Base-by-base conservation (phyloP, 2,113 vertebrate species). In the Gnathonemus echidnorhynchus region DNA sequence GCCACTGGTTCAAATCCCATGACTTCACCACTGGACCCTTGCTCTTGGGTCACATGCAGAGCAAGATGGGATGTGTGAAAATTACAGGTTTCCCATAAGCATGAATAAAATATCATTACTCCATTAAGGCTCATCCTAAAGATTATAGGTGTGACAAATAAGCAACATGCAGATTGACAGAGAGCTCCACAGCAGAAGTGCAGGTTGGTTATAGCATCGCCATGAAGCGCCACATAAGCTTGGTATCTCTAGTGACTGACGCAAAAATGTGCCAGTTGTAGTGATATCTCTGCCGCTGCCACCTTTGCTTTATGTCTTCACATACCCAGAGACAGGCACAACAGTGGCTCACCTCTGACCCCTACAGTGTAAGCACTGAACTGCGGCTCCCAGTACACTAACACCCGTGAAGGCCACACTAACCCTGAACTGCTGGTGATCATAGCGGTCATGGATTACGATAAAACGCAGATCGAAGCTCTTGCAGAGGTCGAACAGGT, bases 391-490 rank as follows among this genome's bases (percentile, higher is more conserved):
- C 21, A 21, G 21, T 1, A 19, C 42, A 24, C 35, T 24, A 84
- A 84, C 45, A n/a, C 83, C 24, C 1, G 98, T 97, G 11, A 98
- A 2, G 17, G n/a, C 0, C 0, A 85, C 46, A 88, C 95, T 97
- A 95, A 99, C 98, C 96, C 98, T 98, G 95, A 98, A 99, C 94
- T 99, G 98, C 94, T 99, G 98, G 94, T 99, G 97, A 94, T 99
- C 98, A 0, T 99, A 99, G 89, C 98, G 98, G 92, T 99, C 98
- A 0, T 99, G 98, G 90, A 99, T 97, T 88, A 99, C 97, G 10
- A 99, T 94, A 0, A 99, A 99, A 88, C 98, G 98, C 58, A 99
- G 95, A 93, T 99, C 98, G 56, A 99, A 99, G 42, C 98, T 97
- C 89, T 98, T 98, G 93, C 97, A 98, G 88, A 99, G 95, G 94